These are phyloP conservation scores for Drosophila repletoides DNA, from an alignment of 1,140 invertebrate genomes.

Conservation along the genomic window DNA sequence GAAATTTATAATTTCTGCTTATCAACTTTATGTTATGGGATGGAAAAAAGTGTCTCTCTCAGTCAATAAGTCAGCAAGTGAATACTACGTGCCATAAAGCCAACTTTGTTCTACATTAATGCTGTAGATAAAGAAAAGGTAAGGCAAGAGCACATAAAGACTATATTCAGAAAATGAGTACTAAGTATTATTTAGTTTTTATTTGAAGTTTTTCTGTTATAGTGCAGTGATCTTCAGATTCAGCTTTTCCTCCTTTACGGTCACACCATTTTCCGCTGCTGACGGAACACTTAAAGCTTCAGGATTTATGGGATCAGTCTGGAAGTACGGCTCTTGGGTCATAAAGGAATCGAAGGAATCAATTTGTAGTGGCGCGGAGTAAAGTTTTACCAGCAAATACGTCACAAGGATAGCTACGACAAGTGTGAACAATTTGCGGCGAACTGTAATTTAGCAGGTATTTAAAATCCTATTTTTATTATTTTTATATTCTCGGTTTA, in stretches of 20 bases:
- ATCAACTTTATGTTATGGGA: not conserved
- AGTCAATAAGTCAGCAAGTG: too few species aligned
- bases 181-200: not conserved
- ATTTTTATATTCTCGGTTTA: not conserved
- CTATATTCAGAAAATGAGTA: too few species aligned
- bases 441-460: not conserved
- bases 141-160: too few species aligned
- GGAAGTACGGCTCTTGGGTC: not conserved
- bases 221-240: too few species aligned
- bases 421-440: not conserved
- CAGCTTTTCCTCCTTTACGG: too few species aligned
- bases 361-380: not conserved
- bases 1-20: not conserved
- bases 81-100: too few species aligned
- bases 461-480: not conserved
- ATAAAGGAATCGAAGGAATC: not conserved
- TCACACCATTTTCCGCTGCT: too few species aligned
- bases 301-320: too few species aligned
- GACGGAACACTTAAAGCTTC: too few species aligned
- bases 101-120: too few species aligned
- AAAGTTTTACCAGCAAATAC: not conserved
- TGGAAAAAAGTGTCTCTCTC: too few species aligned
- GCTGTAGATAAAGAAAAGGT: too few species aligned
- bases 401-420: not conserved
- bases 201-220: not conserved